Percentiles rank a stretch among this genome's conserved stretches.
Evolutionary conservation across 2,888 invertebrate species (phyloP).

Genomic region (Tachina fera): DNA sequence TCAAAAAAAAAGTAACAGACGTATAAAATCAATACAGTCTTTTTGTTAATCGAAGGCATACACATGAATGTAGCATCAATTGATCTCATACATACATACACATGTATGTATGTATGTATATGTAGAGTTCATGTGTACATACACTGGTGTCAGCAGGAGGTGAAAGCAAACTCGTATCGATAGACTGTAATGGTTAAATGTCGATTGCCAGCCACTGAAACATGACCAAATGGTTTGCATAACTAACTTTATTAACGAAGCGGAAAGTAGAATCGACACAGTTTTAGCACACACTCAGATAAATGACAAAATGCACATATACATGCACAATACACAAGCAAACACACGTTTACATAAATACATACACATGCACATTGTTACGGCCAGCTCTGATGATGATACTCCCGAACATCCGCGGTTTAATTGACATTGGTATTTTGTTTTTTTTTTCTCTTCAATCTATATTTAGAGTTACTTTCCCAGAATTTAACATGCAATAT

Average conservation of each 20-base stretch:
- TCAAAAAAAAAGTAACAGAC: not conserved
- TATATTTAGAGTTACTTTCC: not conserved
- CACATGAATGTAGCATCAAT: conserved; percentile 2
- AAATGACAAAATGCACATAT: not conserved
- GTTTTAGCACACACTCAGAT: conserved; percentile 39
- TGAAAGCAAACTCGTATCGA: not conserved
- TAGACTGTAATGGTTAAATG: conserved; percentile 59
- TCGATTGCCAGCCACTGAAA: conserved; percentile 69
- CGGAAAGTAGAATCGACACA: conserved; percentile 77
- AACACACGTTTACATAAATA: not conserved
- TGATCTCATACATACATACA: not conserved
- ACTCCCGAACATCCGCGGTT: conserved; percentile 70
- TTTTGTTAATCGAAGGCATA: not conserved
- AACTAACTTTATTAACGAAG: conserved; percentile 81
- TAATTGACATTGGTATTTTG: conserved; percentile 73
- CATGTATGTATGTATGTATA: not conserved
- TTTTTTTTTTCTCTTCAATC: conserved; percentile 15
- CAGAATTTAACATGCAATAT: not conserved
- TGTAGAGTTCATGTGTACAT: not conserved
- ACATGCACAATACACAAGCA: conserved; percentile 5
- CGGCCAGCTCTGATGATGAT: conserved; percentile 38
- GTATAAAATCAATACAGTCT: not conserved
- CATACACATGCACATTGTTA: conserved; percentile 13
- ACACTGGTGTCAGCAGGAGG: not conserved
- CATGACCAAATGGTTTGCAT: conserved; percentile 75